Conservation (phyloP, 2,797 vertebrate species). For the Chromis chromis region DNA sequence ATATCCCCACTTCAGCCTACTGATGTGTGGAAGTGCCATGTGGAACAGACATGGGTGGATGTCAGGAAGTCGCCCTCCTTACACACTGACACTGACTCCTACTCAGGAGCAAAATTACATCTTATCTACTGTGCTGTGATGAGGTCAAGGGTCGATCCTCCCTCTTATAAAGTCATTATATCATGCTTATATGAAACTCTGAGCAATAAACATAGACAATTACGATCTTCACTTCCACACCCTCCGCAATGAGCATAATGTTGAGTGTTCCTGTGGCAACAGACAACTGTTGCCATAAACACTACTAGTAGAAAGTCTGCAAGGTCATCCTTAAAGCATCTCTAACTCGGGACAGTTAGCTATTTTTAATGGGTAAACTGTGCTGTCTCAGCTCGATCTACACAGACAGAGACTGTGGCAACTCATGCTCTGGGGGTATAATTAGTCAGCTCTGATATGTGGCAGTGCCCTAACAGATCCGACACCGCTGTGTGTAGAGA, state of each 20-base stretch:
- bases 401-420: background rate
- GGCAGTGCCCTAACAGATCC: conserved; percentile 48
- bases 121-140: conserved; percentile 56
- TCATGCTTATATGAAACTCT: conserved; percentile 17
- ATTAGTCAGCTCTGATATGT: conserved; percentile 53
- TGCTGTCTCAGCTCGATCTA: background rate
- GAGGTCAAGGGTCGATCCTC: conserved; percentile 61
- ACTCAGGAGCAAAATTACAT: conserved; percentile 55
- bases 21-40: background rate
- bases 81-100: conserved; percentile 1
- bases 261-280: conserved; percentile 48
- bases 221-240: background rate
- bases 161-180: conserved; percentile 33
- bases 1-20: background rate
- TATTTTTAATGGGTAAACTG: conserved; percentile 27
- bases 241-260: conserved; percentile 29
- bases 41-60: conserved; percentile 7
- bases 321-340: conserved; percentile 36
- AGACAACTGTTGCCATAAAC: conserved; percentile 61
- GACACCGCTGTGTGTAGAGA: conserved; percentile 44
- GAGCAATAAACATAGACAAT: conserved; percentile 60
- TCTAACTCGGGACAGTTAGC: conserved; percentile 31
- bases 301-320: conserved; percentile 40
- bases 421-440: conserved; percentile 12
- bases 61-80: background rate